These are phyloP conservation scores for Macquaria ambigua DNA, from an alignment of 2,113 vertebrate genomes.

Conservation along the genomic window DNA sequence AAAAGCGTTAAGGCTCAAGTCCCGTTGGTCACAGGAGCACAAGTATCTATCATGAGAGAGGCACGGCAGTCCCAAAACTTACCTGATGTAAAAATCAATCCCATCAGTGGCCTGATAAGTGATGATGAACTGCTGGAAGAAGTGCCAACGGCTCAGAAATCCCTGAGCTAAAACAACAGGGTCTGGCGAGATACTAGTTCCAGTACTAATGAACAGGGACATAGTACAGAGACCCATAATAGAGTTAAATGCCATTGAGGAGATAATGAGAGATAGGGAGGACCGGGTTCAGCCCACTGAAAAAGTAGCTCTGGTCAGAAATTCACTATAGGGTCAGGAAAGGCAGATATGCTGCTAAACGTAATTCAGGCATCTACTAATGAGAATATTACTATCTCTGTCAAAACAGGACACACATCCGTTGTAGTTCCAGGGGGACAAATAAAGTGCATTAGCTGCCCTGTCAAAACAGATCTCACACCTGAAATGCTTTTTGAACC, in stretches of 20 bases:
- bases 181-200: background rate
- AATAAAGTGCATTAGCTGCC: background rate
- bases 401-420: background rate
- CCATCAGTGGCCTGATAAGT: no score
- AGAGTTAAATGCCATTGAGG: conserved; percentile 7
- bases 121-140: background rate
- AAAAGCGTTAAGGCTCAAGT: conserved; percentile 3
- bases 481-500: conserved; percentile 43
- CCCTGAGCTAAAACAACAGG: background rate
- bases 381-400: background rate
- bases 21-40: background rate
- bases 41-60: background rate
- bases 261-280: background rate
- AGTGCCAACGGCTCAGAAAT: conserved; percentile 23
- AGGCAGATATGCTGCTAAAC: conserved; percentile 10
- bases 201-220: background rate
- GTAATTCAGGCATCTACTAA: background rate
- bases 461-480: background rate
- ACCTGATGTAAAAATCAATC: no score
- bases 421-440: conserved; percentile 25
- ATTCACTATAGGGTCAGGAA: conserved; percentile 15
- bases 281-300: background rate
- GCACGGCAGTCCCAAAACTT: background rate
- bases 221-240: background rate
- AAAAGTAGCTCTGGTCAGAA: background rate